Conservation (phyloP, 1,140 invertebrate genomes). For the Apis florea region DNA sequence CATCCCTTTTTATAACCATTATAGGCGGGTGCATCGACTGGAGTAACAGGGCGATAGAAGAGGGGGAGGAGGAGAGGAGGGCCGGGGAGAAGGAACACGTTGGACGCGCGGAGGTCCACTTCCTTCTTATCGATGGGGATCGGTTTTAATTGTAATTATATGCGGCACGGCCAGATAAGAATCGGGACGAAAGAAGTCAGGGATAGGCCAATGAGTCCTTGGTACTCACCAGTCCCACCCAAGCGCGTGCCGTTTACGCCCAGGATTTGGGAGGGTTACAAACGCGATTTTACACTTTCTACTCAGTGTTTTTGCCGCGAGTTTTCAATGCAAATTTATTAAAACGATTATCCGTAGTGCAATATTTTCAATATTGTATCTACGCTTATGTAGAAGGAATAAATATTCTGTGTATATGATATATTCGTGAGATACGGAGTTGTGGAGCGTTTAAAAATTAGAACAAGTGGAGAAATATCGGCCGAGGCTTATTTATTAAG, state of each 20-base stretch:
- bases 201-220: conserved; percentile 47
- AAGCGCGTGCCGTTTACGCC: conserved; percentile 79
- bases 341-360: neutral
- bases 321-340: neutral
- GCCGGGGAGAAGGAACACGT: conserved; percentile 8
- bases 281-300: no score
- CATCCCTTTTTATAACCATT: conserved; percentile 69
- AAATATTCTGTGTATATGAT: no score
- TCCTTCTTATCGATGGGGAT: conserved; percentile 74
- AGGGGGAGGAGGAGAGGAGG: neutral
- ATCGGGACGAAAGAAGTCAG: conserved; percentile 67
- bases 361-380: no score
- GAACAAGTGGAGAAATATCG: no score
- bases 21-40: conserved; percentile 67
- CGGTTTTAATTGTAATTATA: conserved; percentile 81
- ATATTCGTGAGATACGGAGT: no score
- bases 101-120: conserved; percentile 48
- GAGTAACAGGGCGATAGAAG: conserved; percentile 50
- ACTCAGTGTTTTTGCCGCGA: no score
- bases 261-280: conserved; percentile 65
- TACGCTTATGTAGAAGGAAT: no score
- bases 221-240: conserved; percentile 69
- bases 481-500: no score
- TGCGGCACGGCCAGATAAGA: conserved; percentile 75
- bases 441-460: no score